These are phyloP conservation scores for Cecidostiba fungosa DNA, from an alignment of 2,888 invertebrate species.

Conservation along the genomic window DNA sequence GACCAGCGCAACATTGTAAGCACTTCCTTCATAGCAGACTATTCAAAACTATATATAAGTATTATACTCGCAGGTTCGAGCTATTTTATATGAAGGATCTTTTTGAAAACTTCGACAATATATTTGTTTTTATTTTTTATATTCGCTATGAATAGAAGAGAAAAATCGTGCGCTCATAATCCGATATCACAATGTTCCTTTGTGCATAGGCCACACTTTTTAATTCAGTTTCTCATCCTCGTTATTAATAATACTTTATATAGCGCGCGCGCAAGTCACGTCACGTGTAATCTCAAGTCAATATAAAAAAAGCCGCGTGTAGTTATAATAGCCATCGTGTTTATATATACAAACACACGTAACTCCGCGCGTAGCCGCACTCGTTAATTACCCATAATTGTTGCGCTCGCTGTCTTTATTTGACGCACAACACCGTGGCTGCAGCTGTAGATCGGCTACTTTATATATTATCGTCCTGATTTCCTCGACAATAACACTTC, in stretches of 20 bases:
- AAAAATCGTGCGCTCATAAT: background rate
- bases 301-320: background rate
- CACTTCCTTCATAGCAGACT: background rate
- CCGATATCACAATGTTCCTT: background rate
- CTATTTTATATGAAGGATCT: no score
- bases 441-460: background rate
- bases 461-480: constrained; percentile 40
- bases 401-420: background rate
- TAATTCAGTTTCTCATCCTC: background rate
- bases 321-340: background rate
- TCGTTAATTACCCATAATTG: constrained; percentile 25
- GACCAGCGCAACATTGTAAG: background rate
- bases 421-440: background rate
- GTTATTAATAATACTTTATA: background rate
- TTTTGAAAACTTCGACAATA: no score
- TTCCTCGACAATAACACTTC: constrained; percentile 10
- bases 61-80: no score
- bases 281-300: background rate
- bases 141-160: no score
- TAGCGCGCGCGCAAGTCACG: background rate
- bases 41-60: no score
- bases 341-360: background rate
- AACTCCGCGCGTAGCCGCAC: constrained; percentile 1
- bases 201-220: background rate
- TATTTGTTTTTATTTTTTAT: no score